Percentiles rank a stretch among this genome's conserved stretches.
Evolutionary conservation across 1,140 invertebrate genomes (phyloP).

Genomic region (Galleria mellonella): DNA sequence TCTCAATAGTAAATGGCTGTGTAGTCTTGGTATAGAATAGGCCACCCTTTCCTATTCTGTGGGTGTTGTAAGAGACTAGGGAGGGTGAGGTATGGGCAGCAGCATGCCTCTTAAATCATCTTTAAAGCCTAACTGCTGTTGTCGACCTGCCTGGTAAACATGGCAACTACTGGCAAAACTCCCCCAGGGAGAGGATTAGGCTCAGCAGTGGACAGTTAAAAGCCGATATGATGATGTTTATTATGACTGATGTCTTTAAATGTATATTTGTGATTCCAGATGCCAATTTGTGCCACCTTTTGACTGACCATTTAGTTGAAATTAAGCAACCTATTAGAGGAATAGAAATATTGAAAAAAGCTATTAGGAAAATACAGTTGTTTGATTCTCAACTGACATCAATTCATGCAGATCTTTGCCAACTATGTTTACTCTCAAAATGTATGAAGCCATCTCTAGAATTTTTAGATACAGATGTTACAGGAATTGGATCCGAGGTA

Average conservation of each 20-base stretch:
- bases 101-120: too few species aligned
- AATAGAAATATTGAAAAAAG: constrained; percentile 87
- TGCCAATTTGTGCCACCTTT: constrained; percentile 90
- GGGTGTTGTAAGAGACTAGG: too few species aligned
- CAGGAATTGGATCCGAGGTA: constrained; percentile 91
- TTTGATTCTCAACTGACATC: constrained; percentile 93
- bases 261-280: constrained; percentile 74
- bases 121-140: too few species aligned
- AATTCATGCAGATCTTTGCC: constrained; percentile 94
- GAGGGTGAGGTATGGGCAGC: too few species aligned
- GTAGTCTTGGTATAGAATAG: too few species aligned
- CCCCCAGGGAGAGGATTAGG: too few species aligned
- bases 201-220: too few species aligned
- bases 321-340: constrained; percentile 86
- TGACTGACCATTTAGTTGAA: constrained; percentile 87
- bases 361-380: constrained; percentile 92
- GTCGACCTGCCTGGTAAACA: too few species aligned
- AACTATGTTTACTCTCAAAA: constrained; percentile 92
- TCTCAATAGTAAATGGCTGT: too few species aligned
- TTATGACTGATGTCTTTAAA: not conserved
- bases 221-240: too few species aligned
- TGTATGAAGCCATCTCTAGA: constrained; percentile 93
- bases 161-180: too few species aligned
- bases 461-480: constrained; percentile 93
- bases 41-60: too few species aligned